Conservation (phyloP, 2,113 vertebrate genomes). For the Sciurus niger region DNA sequence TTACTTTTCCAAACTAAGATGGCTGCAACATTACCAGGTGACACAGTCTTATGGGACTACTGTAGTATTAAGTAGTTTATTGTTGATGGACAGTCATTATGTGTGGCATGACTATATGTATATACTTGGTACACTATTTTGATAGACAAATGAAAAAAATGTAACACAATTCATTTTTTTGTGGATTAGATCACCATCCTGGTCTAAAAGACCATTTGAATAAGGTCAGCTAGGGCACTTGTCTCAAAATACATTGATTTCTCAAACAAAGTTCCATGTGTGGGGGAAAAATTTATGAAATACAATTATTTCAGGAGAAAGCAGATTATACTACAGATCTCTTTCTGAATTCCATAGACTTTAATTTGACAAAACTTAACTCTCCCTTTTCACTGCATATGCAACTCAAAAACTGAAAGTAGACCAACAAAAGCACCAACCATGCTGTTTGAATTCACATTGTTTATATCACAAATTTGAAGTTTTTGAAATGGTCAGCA, state of each 20-base stretch:
- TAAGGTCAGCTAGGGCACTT: not conserved
- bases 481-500: not conserved
- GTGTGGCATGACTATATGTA: not conserved
- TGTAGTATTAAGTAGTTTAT: no score
- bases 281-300: not conserved
- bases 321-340: not conserved
- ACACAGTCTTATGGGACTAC: not conserved
- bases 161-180: not conserved
- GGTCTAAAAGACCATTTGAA: not conserved
- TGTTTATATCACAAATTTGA: not conserved
- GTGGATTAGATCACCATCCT: not conserved
- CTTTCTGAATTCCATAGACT: not conserved
- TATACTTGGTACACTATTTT: not conserved
- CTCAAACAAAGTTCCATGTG: not conserved
- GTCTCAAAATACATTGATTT: not conserved
- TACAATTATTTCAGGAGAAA: not conserved
- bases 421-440: not conserved
- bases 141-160: not conserved
- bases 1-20: not conserved
- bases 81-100: not conserved
- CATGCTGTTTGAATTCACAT: not conserved
- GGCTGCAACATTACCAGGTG: not conserved
- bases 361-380: not conserved
- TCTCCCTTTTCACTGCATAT: not conserved
- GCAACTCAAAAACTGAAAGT: not conserved